phyloP scores from a whole-genome alignment of 2,888 invertebrate genomes.

The Hartigia nigra region DNA sequence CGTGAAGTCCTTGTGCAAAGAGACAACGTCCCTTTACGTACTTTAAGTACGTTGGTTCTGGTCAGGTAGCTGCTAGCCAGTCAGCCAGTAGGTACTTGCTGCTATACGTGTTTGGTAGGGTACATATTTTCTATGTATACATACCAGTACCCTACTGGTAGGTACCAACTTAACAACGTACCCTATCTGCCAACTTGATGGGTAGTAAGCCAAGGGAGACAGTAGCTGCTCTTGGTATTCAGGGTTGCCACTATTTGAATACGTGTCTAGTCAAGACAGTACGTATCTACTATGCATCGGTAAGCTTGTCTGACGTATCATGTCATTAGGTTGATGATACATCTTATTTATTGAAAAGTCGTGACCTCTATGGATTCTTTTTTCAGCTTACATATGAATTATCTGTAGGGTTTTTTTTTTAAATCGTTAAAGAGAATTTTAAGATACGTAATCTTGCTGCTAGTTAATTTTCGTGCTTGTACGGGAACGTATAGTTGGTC shows the following conservation, averaged over 20 bases:
- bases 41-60: neutral
- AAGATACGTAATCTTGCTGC: neutral
- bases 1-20: constrained; percentile 10
- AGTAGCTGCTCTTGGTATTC: neutral
- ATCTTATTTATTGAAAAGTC: neutral
- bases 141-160: neutral
- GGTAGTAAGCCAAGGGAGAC: neutral
- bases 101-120: neutral
- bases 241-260: neutral
- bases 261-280: neutral
- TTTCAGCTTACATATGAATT: neutral
- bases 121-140: neutral
- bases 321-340: neutral
- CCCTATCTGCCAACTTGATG: neutral
- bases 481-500: neutral
- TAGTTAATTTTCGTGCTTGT: neutral
- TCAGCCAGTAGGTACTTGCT: neutral
- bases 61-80: neutral
- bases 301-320: neutral
- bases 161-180: neutral
- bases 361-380: neutral
- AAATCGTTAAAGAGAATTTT: neutral
- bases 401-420: neutral
- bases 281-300: neutral
- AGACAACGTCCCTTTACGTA: constrained; percentile 2